Conservation (phyloP, 2,888 invertebrate species). For the Sminthurides aquaticus region DNA sequence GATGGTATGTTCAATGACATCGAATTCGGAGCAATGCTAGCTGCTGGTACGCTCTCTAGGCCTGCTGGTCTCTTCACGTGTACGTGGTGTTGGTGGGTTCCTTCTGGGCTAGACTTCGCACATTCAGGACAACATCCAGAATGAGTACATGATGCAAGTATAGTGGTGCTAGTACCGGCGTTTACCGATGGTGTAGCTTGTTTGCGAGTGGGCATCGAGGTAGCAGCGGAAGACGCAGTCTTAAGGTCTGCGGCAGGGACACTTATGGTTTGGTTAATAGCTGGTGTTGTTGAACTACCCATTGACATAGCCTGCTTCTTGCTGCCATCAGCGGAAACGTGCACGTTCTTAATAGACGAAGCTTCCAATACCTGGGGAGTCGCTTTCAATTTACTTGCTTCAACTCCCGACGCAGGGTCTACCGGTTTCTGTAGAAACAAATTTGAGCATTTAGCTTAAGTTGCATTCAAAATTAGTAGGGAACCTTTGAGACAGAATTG, state of each 20-base stretch:
- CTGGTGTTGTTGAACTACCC: constrained; percentile 3
- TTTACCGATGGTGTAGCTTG: constrained; percentile 13
- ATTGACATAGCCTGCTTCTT: constrained; percentile 21
- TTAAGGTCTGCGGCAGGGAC: constrained; percentile 15
- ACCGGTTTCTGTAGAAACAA: constrained; percentile 5
- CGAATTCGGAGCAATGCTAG: constrained; percentile 20
- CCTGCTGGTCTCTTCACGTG: constrained; percentile 32
- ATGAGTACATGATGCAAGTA: neutral
- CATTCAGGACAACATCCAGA: constrained; percentile 28
- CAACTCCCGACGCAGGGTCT: neutral
- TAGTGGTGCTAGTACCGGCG: neutral
- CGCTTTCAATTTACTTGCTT: constrained; percentile 14
- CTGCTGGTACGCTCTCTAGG: constrained; percentile 17
- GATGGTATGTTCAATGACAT: constrained; percentile 46
- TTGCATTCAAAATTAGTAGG: neutral
- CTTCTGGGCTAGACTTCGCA: constrained; percentile 25
- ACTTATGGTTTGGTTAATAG: constrained; percentile 11
- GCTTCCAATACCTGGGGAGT: constrained; percentile 4
- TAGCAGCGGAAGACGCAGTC: constrained; percentile 11
- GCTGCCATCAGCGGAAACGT: constrained; percentile 16
- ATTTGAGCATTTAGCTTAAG: neutral
- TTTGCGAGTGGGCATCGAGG: constrained; percentile 12
- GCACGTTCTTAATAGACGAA: constrained; percentile 10
- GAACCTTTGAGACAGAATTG: no score
- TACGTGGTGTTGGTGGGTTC: constrained; percentile 19